These are phyloP conservation scores for Rhineura floridana DNA, from an alignment of 2,113 vertebrate species.

Conservation along the genomic window DNA sequence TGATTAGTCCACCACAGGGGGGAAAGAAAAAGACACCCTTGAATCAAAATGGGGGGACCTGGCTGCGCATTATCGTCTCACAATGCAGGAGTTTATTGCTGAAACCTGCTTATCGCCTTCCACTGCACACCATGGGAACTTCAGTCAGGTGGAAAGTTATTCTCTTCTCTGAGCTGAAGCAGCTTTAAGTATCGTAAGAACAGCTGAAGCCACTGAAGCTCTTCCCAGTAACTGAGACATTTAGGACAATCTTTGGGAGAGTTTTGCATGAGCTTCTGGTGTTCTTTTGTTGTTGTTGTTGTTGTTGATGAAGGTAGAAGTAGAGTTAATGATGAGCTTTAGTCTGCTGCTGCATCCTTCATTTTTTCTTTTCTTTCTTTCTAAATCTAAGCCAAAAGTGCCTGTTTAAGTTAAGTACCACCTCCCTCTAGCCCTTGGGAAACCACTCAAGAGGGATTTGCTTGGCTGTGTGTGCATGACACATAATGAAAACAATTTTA, in stretches of 20 bases:
- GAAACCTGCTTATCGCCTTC: conserved; percentile 98
- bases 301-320: conserved; percentile 80
- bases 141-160: conserved; percentile 99
- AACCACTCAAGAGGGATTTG: conserved; percentile 94
- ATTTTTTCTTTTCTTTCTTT: conserved; percentile 24
- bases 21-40: conserved; percentile 99
- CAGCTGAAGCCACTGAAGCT: conserved; percentile 85
- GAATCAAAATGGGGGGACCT: conserved; percentile 99
- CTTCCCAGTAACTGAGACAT: conserved; percentile 95
- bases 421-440: conserved; percentile 95
- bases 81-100: conserved; percentile 99
- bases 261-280: conserved; percentile 91
- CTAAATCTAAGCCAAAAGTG: conserved; percentile 84
- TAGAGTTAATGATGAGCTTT: conserved; percentile 98
- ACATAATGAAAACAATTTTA: conserved; percentile 99
- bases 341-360: conserved; percentile 69
- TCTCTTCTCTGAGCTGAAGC: conserved; percentile 86
- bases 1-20: conserved; percentile 99
- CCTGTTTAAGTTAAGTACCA: conserved; percentile 98
- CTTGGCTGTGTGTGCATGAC: conserved; percentile 97
- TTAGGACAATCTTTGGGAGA: conserved; percentile 91
- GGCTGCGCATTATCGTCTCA: conserved; percentile 97
- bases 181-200: conserved; percentile 89
- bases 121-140: conserved; percentile 99
- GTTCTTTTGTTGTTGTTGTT: conserved; percentile 55